A percentile compares a stretch with the other conserved stretches of the same genome.
Conservation (phyloP, 2,888 invertebrate genomes). For the Sinodicranocentrus sp. region DNA sequence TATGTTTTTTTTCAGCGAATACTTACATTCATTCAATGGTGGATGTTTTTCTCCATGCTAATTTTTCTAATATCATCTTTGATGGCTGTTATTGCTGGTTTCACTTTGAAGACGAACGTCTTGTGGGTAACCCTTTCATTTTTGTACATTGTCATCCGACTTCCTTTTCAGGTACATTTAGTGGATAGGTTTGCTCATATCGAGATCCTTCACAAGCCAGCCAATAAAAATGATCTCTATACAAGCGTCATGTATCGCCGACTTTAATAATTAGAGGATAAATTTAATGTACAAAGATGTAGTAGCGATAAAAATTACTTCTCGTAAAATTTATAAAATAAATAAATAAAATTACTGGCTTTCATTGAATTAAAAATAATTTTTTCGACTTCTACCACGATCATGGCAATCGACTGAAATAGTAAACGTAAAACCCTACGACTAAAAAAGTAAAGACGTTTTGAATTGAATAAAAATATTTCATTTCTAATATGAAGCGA, state of each 20-base stretch:
- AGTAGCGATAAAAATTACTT: no score
- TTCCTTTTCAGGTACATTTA: conserved; percentile 60
- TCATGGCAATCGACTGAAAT: no score
- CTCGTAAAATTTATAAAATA: no score
- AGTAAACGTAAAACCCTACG: no score
- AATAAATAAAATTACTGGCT: neutral
- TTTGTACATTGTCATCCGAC: conserved; percentile 48
- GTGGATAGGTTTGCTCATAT: conserved; percentile 58
- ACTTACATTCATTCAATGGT: conserved; percentile 57
- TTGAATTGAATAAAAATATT: no score
- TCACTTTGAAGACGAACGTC: conserved; percentile 18
- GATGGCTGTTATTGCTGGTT: conserved; percentile 40
- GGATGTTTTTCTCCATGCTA: conserved; percentile 55
- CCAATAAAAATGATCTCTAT: neutral
- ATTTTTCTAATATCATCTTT: conserved; percentile 30
- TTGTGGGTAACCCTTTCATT: conserved; percentile 57
- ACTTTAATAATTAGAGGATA: conserved; percentile 28
- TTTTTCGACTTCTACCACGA: no score
- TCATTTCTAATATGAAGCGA: no score
- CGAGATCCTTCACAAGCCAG: conserved; percentile 39
- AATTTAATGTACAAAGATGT: no score
- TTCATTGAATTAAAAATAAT: neutral
- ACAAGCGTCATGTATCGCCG: conserved; percentile 16
- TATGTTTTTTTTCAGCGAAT: conserved; percentile 29
- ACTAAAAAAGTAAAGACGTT: no score